Percentiles rank a stretch among this genome's conserved stretches.
Evolutionary conservation across 2,113 vertebrate species (phyloP).

Genomic region (Lagopus leucura): DNA sequence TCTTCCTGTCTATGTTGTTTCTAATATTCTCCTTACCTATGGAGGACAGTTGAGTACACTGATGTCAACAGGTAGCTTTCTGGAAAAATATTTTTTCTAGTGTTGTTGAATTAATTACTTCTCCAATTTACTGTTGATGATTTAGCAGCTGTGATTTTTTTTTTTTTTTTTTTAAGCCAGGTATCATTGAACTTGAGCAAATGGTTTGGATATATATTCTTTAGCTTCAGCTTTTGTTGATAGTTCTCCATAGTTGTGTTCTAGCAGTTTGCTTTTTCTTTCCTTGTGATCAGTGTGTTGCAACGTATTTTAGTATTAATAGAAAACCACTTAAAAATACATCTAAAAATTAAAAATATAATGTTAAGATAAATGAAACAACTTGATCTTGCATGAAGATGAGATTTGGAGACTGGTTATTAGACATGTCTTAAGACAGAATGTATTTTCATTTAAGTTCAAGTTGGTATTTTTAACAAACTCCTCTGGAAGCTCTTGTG

Average conservation of each 20-base stretch:
- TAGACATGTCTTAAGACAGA: neutral
- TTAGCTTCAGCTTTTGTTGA: neutral
- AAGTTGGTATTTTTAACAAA: neutral
- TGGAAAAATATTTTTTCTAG: neutral
- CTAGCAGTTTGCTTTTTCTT: neutral
- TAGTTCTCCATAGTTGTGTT: neutral
- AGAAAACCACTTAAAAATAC: neutral
- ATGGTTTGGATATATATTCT: neutral
- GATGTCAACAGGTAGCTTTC: conserved; percentile 76
- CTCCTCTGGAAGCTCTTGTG: neutral
- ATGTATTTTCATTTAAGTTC: neutral
- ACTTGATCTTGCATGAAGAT: neutral
- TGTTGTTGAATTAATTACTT: neutral
- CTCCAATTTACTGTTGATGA: neutral
- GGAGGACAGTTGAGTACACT: conserved; percentile 86
- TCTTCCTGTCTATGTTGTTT: conserved; percentile 88
- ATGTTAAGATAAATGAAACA: neutral
- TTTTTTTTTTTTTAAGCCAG: neutral
- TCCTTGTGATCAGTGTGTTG: neutral
- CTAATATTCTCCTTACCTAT: conserved; percentile 88
- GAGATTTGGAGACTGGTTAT: neutral
- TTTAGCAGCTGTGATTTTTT: neutral
- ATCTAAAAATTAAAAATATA: neutral
- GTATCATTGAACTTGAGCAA: neutral
- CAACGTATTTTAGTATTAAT: neutral